Evolutionary conservation across 1,140 invertebrate genomes (phyloP), one percentile per base, ranked within the genome.

Genomic region (Musca vetustissima): DNA sequence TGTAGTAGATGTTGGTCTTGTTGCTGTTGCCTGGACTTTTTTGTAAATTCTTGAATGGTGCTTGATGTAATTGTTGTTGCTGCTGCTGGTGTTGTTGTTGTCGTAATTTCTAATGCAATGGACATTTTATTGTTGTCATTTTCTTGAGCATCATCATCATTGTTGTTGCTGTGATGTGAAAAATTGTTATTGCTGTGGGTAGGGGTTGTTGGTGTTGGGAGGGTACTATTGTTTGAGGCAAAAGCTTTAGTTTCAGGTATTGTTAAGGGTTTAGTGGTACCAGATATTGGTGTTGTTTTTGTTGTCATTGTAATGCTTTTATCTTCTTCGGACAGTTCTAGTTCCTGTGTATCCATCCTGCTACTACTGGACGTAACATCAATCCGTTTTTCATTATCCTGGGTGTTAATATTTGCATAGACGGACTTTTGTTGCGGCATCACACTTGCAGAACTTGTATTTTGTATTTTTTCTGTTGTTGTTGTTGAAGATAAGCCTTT

Each of bases 121-220:
- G 19, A 17, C 17, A 61, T 61, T 61, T 61, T 32, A 61, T 36
- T 36, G 28, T 61, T 61, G 32, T 17, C 36, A 43, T 59, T 28
- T 9, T 61, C 19, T 17, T 7, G 15, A 59, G 4, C 32, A 22
- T 7, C 28, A 32, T 3, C 28, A 8, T 15, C 32, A 4, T 1
- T n/a, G 14, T 17, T 32, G 22, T 9, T 55, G 21, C 3, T 55
- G 25, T 2, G 28, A 15, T 19, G 22, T n/a, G 15, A 19, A 17
- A 7, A 17, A 17, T n/a, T 57, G 24, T 22, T 57, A n/a, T 15
- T 57, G 25, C 11, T 28, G 22, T 28, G 24, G 13, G 24, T 61
- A 9, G 57, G 17, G 4, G 57, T 21, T 9, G 21, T 19, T 36
- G n/a, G 24, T 57, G 24, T 28, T 28, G 8, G 24, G n/a, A 7